Percentiles rank a stretch among this genome's conserved stretches.
Conservation (phyloP, 1,140 invertebrate genomes). For the Paralvinella palmiformis region DNA sequence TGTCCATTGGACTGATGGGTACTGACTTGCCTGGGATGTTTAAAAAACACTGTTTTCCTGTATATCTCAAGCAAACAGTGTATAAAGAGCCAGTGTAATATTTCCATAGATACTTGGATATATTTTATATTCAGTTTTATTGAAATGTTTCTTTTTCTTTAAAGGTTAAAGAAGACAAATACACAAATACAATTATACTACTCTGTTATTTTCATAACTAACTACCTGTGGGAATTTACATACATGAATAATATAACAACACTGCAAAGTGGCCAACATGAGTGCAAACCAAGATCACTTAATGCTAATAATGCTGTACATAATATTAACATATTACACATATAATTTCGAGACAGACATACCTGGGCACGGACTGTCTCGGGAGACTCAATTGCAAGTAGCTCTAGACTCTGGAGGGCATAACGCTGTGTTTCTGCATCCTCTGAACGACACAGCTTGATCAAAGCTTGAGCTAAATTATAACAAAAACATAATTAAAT, state of each 20-base stretch:
- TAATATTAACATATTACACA: too few species aligned
- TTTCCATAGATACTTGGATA: not conserved
- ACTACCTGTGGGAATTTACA: not conserved
- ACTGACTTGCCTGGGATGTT: too few species aligned
- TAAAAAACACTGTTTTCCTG: too few species aligned
- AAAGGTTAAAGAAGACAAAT: too few species aligned
- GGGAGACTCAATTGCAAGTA: conserved; percentile 43
- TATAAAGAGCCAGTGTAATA: not conserved
- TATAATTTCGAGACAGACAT: too few species aligned
- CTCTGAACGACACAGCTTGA: conserved; percentile 32
- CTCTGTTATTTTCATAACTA: not conserved
- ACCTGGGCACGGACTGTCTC: conserved; percentile 46
- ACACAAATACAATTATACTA: too few species aligned
- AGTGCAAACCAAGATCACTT: too few species aligned
- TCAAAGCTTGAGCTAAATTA: conserved; percentile 37
- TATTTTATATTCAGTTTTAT: not conserved
- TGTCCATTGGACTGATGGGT: too few species aligned
- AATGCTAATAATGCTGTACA: too few species aligned
- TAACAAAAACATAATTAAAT: not conserved
- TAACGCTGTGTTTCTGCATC: conserved; percentile 38
- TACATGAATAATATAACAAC: not conserved
- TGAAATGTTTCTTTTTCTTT: too few species aligned
- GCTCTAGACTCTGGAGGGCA: conserved; percentile 40
- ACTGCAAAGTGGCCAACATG: too few species aligned
- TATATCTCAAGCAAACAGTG: too few species aligned